A percentile compares a stretch with the other conserved stretches of the same genome.
Conservation (phyloP, 2,888 invertebrate species). For the Caenorhabditis wallacei region DNA sequence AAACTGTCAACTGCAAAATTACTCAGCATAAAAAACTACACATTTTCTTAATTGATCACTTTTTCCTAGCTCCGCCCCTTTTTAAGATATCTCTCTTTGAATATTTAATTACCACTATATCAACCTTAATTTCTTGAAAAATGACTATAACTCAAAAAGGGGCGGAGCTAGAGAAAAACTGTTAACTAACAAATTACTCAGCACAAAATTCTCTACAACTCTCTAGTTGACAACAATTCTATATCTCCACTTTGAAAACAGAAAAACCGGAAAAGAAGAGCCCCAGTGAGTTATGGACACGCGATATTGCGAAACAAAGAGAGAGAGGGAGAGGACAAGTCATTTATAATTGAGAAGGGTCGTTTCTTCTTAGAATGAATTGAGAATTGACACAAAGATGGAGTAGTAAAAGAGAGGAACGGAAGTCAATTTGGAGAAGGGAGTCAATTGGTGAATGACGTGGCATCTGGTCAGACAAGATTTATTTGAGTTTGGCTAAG, state of each 20-base stretch:
- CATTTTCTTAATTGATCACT: too few relatives aligned
- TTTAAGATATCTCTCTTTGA: too few relatives aligned
- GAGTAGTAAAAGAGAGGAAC: neutral
- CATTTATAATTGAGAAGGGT: slow-evolving; percentile 60
- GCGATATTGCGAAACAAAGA: slow-evolving; percentile 58
- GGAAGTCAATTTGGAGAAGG: neutral
- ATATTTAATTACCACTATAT: too few relatives aligned
- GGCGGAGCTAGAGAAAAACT: neutral
- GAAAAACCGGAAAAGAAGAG: neutral
- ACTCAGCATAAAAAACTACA: too few relatives aligned
- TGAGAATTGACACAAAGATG: slow-evolving; percentile 12
- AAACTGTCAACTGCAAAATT: too few relatives aligned
- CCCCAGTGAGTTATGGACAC: slow-evolving; percentile 23
- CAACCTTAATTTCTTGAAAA: too few relatives aligned
- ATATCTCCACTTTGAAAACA: neutral
- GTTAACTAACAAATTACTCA: too few relatives aligned
- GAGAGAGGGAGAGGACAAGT: slow-evolving; percentile 24
- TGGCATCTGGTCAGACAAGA: slow-evolving; percentile 38
- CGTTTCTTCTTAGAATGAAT: neutral
- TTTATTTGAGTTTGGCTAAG: too few relatives aligned
- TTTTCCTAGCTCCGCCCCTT: too few relatives aligned
- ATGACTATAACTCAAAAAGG: neutral
- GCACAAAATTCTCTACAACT: too few relatives aligned
- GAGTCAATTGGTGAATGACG: neutral
- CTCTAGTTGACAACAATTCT: too few relatives aligned